Evolutionary conservation across 2,888 invertebrate species (phyloP).

Genomic region (Amiota communis): DNA sequence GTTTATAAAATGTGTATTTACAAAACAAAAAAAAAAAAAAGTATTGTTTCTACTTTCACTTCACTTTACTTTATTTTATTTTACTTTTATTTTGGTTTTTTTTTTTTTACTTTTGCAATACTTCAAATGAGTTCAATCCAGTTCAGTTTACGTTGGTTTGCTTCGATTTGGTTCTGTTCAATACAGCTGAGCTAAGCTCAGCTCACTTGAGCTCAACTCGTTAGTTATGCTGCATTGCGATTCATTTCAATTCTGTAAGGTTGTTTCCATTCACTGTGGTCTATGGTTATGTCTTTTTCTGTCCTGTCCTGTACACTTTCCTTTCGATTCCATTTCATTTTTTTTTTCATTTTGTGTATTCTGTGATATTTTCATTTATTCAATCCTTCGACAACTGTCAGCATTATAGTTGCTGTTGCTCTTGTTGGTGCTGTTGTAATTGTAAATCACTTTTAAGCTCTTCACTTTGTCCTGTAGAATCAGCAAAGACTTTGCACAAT

Average conservation of each 20-base stretch:
- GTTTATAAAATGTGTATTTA: too few species aligned
- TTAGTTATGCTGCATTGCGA: too few species aligned
- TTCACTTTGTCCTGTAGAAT: neutral
- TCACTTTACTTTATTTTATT: too few species aligned
- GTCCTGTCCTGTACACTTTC: neutral
- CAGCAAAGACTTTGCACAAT: slow-evolving; percentile 5
- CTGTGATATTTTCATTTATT: slow-evolving; percentile 6
- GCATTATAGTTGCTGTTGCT: neutral
- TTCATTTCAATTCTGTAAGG: neutral
- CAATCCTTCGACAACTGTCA: neutral
- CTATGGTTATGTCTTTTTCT: neutral
- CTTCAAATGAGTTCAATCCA: too few species aligned
- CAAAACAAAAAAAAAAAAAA: too few species aligned
- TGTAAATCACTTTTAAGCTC: slow-evolving; percentile 23
- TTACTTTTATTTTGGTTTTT: too few species aligned
- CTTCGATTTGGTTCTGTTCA: neutral
- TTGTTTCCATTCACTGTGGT: neutral
- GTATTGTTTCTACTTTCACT: too few species aligned
- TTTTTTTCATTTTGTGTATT: neutral
- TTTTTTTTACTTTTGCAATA: too few species aligned
- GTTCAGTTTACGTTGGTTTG: neutral
- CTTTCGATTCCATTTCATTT: neutral
- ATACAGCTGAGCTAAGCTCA: too few species aligned
- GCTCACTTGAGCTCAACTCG: too few species aligned
- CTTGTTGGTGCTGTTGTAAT: neutral